Conservation (phyloP, 1,140 invertebrate species). For the Penaeus chinensis region DNA sequence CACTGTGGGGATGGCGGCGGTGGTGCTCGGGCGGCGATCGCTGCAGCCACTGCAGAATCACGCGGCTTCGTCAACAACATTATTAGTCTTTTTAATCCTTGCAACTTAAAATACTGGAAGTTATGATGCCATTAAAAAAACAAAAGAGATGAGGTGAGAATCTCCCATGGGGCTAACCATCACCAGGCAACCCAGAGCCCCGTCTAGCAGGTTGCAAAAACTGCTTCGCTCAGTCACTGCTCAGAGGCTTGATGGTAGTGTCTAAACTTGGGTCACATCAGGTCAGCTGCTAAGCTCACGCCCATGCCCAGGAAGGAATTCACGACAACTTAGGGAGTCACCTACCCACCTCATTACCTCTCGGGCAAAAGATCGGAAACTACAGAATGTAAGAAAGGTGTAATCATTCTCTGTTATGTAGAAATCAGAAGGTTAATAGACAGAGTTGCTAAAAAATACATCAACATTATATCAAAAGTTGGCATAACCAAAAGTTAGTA, state of each 20-base stretch:
- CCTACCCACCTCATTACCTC: neutral
- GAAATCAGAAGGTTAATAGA: no score
- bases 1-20: no score
- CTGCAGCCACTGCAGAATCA: no score
- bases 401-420: no score
- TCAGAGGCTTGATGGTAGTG: conserved; percentile 47
- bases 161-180: conserved; percentile 40
- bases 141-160: conserved; percentile 15
- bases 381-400: no score
- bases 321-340: conserved; percentile 46
- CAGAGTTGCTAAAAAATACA: no score
- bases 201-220: conserved; percentile 49
- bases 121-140: neutral
- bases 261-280: conserved; percentile 45
- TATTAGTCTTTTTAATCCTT: no score
- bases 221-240: conserved; percentile 59
- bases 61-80: no score
- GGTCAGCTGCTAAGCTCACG: conserved; percentile 56
- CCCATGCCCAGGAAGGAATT: conserved; percentile 38
- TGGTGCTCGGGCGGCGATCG: no score
- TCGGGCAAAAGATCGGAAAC: neutral
- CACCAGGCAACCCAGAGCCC: conserved; percentile 54
- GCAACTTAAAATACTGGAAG: no score
- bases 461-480: no score
- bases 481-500: no score